Conservation (phyloP, 2,113 vertebrate species). For the Hyaena hyaena region DNA sequence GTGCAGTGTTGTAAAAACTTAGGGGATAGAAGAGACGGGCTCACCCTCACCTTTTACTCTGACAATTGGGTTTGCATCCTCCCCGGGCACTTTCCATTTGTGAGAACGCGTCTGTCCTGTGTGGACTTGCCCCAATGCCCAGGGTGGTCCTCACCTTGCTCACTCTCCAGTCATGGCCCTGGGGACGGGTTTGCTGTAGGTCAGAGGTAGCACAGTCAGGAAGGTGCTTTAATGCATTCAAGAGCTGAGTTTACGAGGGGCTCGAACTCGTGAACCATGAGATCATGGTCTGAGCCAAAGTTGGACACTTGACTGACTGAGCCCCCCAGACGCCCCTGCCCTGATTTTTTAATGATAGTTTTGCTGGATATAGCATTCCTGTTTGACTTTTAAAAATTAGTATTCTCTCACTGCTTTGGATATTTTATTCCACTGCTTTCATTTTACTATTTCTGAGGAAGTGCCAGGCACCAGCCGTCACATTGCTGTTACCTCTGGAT, state of each 20-base stretch:
- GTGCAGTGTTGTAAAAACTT: not conserved
- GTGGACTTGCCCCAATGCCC: not conserved
- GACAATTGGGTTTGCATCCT: too few relatives aligned
- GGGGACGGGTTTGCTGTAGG: not conserved
- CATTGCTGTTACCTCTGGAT: not conserved
- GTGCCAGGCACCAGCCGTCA: not conserved
- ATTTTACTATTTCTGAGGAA: not conserved
- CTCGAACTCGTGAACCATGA: too few relatives aligned
- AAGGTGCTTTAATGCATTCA: not conserved
- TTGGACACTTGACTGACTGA: too few relatives aligned
- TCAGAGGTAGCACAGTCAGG: not conserved
- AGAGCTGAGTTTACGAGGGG: accelerated
- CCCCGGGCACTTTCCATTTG: not conserved
- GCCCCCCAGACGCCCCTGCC: too few relatives aligned
- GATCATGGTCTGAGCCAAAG: too few relatives aligned
- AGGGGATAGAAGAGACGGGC: not conserved
- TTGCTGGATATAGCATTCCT: not conserved
- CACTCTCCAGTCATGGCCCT: not conserved
- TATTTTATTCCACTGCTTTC: not conserved
- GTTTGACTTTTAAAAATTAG: not conserved
- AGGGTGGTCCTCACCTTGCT: not conserved
- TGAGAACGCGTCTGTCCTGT: not conserved
- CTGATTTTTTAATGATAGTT: too few relatives aligned
- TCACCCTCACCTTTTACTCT: not conserved
- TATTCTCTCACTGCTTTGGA: not conserved